These are phyloP conservation scores for Cassiopea andromeda DNA, from an alignment of 30 jellyfish, hydroid and myxozoan genomes.

Conservation along the genomic window DNA sequence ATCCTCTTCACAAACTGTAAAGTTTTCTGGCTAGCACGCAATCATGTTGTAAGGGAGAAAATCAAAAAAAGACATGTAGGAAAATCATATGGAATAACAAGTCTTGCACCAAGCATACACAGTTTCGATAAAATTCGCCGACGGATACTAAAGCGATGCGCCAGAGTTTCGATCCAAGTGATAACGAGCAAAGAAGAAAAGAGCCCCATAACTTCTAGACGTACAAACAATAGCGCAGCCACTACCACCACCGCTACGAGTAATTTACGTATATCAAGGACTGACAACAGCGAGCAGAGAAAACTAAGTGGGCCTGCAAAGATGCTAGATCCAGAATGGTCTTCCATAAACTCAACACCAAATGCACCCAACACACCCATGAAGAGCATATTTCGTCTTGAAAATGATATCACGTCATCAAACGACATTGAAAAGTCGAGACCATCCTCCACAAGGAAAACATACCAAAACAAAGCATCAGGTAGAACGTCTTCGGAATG, in stretches of 20 bases:
- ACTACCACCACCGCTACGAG: neutral
- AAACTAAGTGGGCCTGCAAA: neutral
- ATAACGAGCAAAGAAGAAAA: neutral
- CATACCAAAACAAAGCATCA: neutral
- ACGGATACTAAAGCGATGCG: neutral
- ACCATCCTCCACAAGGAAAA: neutral
- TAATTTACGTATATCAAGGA: neutral
- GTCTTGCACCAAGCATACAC: neutral
- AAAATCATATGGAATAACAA: neutral
- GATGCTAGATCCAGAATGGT: neutral
- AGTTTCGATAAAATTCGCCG: neutral
- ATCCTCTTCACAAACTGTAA: conserved; percentile 52
- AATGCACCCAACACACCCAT: neutral
- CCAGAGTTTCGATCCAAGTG: neutral
- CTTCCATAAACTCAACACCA: neutral
- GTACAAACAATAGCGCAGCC: neutral
- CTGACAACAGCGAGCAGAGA: neutral
- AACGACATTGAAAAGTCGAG: neutral
- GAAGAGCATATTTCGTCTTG: neutral
- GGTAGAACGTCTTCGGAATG: conserved; percentile 31
- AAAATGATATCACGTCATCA: neutral
- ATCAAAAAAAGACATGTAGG: conserved; percentile 5
- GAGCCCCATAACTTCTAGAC: neutral
- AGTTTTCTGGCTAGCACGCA: conserved; percentile 48
- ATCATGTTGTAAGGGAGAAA: conserved; percentile 24